phyloP scores from a whole-genome alignment of 2,797 vertebrate species.

The Syndactyla subalaris region DNA sequence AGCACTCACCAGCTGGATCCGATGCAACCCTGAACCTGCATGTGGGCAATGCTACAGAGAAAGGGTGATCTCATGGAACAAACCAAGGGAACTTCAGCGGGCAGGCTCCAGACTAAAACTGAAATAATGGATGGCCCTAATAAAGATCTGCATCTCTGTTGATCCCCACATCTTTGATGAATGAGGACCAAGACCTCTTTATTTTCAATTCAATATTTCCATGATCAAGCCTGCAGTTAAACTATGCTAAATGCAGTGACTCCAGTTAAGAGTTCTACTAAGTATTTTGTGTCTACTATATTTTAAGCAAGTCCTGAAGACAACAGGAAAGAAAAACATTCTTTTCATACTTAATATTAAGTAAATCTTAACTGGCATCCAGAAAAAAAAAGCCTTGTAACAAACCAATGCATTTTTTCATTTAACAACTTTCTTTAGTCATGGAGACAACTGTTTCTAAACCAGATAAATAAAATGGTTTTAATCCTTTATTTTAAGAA shows the following conservation, averaged over 20 bases:
- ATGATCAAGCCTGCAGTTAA: neutral
- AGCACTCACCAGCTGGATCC: neutral
- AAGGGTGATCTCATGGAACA: accelerated
- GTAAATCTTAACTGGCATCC: neutral
- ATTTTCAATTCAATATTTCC: neutral
- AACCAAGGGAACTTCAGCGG: neutral
- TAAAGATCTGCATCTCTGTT: neutral
- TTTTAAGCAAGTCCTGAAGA: neutral
- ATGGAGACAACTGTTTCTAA: neutral
- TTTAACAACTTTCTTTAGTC: neutral
- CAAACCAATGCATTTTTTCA: neutral
- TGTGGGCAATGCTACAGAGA: neutral
- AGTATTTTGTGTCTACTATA: neutral
- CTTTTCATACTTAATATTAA: neutral
- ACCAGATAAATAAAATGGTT: neutral
- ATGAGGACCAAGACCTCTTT: neutral
- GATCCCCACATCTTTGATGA: neutral
- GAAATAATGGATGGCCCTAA: neutral
- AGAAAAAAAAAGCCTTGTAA: neutral
- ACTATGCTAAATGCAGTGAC: neutral
- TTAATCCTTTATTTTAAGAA: slow-evolving; percentile 51
- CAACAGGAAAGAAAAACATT: neutral
- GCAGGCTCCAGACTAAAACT: neutral
- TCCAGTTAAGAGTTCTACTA: neutral
- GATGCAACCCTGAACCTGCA: accelerated